phyloP scores from a whole-genome alignment of 2,113 vertebrate genomes.

The Gallinago jamesoni region DNA sequence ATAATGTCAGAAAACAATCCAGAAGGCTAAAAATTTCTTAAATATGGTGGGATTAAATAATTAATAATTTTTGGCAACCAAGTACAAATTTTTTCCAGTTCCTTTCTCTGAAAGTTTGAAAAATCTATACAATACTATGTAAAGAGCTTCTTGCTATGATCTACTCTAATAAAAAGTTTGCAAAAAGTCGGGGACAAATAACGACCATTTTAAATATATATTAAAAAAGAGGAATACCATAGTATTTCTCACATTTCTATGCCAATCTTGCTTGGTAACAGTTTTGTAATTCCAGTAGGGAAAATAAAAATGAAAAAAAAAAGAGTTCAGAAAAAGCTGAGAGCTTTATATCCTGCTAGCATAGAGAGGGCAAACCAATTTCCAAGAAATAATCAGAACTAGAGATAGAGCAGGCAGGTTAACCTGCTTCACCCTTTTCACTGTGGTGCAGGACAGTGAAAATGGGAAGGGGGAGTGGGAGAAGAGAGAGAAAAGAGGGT shows the following conservation, averaged over 20 bases:
- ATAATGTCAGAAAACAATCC: background rate
- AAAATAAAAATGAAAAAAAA: fast-evolving
- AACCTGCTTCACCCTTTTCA: background rate
- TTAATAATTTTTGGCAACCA: background rate
- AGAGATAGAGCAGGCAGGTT: background rate
- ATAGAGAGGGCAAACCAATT: background rate
- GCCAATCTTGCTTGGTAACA: background rate
- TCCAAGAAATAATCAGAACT: background rate
- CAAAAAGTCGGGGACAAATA: background rate
- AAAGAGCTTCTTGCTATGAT: background rate
- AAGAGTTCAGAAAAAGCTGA: background rate
- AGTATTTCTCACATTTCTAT: background rate
- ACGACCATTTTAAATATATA: background rate
- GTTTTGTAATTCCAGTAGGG: background rate
- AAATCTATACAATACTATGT: background rate
- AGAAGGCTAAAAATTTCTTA: background rate
- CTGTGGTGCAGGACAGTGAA: background rate
- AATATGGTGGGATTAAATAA: fast-evolving
- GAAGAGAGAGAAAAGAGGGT: background rate
- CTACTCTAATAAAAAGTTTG: background rate
- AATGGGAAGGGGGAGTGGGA: background rate
- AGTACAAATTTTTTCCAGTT: background rate
- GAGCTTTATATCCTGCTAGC: background rate
- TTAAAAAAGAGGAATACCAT: background rate
- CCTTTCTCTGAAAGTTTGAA: background rate